These are phyloP conservation scores for Spermophilus dauricus DNA, from an alignment of 2,113 vertebrate genomes.

Conservation along the genomic window DNA sequence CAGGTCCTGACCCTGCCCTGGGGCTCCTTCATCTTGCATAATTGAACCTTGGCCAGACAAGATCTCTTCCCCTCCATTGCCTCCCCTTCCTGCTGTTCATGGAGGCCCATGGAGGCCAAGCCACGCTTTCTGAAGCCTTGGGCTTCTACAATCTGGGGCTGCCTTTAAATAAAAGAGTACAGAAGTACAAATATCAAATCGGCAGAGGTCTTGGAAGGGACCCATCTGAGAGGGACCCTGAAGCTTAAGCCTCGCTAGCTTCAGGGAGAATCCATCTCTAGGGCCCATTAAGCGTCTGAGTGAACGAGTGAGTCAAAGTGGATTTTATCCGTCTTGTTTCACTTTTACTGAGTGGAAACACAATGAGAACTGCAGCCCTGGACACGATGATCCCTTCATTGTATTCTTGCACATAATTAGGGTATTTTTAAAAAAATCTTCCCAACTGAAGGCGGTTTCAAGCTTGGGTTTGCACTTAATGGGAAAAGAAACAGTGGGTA, in stretches of 20 bases:
- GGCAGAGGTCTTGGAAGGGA: background rate
- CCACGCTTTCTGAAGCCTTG: background rate
- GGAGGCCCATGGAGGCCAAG: background rate
- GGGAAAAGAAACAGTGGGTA: background rate
- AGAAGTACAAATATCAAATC: background rate
- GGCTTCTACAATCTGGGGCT: background rate
- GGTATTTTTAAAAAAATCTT: background rate
- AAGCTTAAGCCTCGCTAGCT: background rate
- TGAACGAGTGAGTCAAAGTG: background rate
- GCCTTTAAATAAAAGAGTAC: background rate
- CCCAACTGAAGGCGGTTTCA: background rate
- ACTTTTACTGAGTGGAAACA: background rate
- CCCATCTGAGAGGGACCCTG: too few relatives aligned
- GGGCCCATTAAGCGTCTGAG: constrained; percentile 1
- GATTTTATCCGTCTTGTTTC: constrained; percentile 12
- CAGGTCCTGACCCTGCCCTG: too few relatives aligned
- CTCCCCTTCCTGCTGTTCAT: too few relatives aligned
- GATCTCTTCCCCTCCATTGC: background rate
- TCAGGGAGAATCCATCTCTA: background rate
- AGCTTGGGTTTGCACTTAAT: background rate
- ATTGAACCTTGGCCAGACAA: background rate
- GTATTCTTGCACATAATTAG: constrained; percentile 40
- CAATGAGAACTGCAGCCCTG: background rate
- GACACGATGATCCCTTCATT: background rate
- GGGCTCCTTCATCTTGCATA: background rate